These are phyloP conservation scores for Pristionchus fissidentatus DNA, from an alignment of 2,888 invertebrate genomes.

Conservation along the genomic window DNA sequence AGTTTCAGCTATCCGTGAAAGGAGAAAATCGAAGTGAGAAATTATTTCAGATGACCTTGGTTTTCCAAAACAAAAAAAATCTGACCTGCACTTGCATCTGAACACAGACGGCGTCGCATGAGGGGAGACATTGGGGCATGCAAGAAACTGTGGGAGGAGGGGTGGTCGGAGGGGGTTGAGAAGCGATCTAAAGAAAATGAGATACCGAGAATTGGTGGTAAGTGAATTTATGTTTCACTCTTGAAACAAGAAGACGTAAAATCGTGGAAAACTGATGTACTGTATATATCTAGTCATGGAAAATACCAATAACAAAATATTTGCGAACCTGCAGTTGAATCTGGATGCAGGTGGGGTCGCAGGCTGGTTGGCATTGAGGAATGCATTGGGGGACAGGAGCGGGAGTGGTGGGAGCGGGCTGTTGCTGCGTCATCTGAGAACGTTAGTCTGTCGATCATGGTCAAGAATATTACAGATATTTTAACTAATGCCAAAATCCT, in stretches of 20 bases:
- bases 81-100: background rate
- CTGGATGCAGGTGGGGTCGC: constrained; percentile 33
- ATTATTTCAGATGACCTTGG: background rate
- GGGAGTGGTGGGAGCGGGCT: constrained; percentile 22
- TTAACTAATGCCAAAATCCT: no score
- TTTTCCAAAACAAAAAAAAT: background rate
- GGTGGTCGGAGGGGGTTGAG: background rate
- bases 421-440: background rate
- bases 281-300: background rate
- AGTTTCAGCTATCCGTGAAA: background rate
- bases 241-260: no score
- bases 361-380: constrained; percentile 30
- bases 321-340: background rate
- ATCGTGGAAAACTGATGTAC: no score
- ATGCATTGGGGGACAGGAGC: background rate
- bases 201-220: no score
- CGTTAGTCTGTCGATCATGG: background rate
- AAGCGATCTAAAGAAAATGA: background rate
- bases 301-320: background rate
- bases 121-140: constrained; percentile 10
- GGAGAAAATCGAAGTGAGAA: background rate
- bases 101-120: background rate
- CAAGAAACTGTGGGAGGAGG: background rate
- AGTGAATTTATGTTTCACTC: no score
- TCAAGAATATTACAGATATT: background rate